Conservation (phyloP, 2,113 vertebrate species). For the Callospermophilus lateralis region DNA sequence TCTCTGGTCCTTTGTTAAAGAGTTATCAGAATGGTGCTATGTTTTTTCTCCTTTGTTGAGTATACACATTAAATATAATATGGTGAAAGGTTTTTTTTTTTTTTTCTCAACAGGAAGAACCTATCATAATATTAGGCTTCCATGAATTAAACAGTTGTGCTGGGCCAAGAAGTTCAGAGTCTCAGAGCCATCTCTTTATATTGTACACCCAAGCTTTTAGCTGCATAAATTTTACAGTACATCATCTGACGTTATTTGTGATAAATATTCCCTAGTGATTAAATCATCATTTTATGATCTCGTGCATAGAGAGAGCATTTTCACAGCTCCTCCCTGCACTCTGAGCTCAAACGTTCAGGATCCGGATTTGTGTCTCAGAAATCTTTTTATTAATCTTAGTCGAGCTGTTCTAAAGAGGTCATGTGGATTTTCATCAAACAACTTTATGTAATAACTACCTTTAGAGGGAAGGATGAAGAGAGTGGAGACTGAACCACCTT, state of each 20-base stretch:
- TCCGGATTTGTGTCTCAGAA: conserved; percentile 21
- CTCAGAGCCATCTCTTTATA: conserved; percentile 49
- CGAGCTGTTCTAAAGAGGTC: conserved; percentile 34
- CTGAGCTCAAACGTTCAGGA: not conserved
- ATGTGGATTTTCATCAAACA: conserved; percentile 6
- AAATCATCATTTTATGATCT: conserved; percentile 52
- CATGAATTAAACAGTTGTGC: conserved; percentile 16
- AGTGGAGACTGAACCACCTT: not conserved
- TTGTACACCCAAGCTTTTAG: conserved; percentile 32
- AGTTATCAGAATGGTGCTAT: conserved; percentile 15
- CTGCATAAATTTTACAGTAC: conserved; percentile 31
- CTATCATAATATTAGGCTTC: conserved; percentile 33
- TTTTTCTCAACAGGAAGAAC: conserved; percentile 58
- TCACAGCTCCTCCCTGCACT: not conserved
- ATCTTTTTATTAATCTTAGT: conserved; percentile 46
- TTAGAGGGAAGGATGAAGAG: not conserved
- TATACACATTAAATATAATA: conserved; percentile 47
- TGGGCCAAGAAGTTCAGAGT: conserved; percentile 25
- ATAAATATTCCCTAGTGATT: conserved; percentile 58
- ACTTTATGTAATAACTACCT: conserved; percentile 28
- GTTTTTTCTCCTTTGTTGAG: not conserved
- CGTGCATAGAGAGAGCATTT: conserved; percentile 21
- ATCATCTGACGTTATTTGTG: conserved; percentile 61
- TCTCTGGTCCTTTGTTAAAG: conserved; percentile 45
- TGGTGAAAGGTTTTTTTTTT: conserved; percentile 48